These are phyloP conservation scores for roundworm (Caenorhabditis elegans) DNA, from an alignment of 1,140 invertebrate genomes.

Conservation along the genomic window DNA sequence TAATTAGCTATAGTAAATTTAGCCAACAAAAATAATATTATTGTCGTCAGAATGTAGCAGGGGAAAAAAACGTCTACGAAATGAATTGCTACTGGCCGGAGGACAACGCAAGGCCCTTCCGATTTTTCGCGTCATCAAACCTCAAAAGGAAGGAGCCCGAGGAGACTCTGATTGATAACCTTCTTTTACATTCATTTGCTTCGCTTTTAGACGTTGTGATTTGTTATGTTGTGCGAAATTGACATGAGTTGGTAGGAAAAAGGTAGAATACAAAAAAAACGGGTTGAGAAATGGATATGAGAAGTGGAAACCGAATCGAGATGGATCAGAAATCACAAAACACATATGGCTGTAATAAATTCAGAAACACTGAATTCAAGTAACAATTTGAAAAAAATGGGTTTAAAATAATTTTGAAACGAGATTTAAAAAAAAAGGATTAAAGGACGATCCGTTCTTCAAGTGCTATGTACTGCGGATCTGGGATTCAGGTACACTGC, in stretches of 20 bases:
- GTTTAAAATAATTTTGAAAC: too few species aligned
- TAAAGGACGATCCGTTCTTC: too few species aligned
- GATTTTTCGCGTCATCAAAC: conserved; percentile 22
- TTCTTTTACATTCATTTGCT: neutral
- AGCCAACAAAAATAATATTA: too few species aligned
- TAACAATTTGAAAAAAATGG: too few species aligned
- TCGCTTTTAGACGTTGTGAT: neutral
- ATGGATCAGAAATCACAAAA: neutral
- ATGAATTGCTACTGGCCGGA: neutral
- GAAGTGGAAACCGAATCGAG: neutral
- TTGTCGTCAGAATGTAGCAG: too few species aligned
- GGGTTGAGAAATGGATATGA: neutral
- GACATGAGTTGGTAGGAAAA: neutral
- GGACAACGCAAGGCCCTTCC: neutral
- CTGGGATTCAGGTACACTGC: too few species aligned
- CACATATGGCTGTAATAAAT: too few species aligned
- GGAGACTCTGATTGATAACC: conserved; percentile 20
- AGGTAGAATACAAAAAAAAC: neutral
- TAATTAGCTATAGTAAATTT: too few species aligned
- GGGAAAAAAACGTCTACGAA: neutral
- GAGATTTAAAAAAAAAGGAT: too few species aligned
- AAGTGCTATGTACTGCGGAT: too few species aligned
- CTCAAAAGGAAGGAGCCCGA: neutral
- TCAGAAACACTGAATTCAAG: too few species aligned
- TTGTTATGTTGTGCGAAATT: neutral